These are phyloP conservation scores for Fratercula arctica DNA, from an alignment of 2,797 vertebrate species.

Conservation along the genomic window DNA sequence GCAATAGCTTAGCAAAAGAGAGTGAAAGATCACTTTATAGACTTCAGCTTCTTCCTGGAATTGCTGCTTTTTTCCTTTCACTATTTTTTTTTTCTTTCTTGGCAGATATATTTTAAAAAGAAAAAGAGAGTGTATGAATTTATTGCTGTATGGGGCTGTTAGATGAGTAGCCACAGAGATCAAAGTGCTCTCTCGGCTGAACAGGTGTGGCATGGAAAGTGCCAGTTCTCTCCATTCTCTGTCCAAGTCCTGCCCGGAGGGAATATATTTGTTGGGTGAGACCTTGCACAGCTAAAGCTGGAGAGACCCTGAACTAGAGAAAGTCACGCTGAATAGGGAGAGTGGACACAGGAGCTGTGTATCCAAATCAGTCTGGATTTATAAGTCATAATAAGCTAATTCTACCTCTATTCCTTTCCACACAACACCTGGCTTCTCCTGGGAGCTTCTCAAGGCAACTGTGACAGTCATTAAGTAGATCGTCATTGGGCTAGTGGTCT, in stretches of 20 bases:
- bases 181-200: not conserved
- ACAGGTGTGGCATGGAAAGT: conserved; percentile 24
- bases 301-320: not conserved
- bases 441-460: not conserved
- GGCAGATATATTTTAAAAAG: not conserved
- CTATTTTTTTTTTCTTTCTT: not conserved
- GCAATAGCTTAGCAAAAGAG: conserved; percentile 19
- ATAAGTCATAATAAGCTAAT: not conserved
- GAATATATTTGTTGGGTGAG: not conserved
- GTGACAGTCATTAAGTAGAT: not conserved
- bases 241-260: not conserved
- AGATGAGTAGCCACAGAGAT: conserved; percentile 37
- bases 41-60: conserved; percentile 51
- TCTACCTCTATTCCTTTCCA: not conserved
- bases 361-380: not conserved
- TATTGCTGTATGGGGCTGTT: conserved; percentile 1
- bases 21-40: conserved; percentile 40
- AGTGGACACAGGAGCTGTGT: not conserved
- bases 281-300: not conserved
- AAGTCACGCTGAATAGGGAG: not conserved
- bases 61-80: conserved; percentile 38
- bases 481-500: not conserved
- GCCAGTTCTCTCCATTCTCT: not conserved
- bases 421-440: not conserved
- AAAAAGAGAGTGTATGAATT: not conserved